Evolutionary conservation across 2,888 invertebrate genomes (phyloP).

Genomic region (Chrysomela aeneicollis): DNA sequence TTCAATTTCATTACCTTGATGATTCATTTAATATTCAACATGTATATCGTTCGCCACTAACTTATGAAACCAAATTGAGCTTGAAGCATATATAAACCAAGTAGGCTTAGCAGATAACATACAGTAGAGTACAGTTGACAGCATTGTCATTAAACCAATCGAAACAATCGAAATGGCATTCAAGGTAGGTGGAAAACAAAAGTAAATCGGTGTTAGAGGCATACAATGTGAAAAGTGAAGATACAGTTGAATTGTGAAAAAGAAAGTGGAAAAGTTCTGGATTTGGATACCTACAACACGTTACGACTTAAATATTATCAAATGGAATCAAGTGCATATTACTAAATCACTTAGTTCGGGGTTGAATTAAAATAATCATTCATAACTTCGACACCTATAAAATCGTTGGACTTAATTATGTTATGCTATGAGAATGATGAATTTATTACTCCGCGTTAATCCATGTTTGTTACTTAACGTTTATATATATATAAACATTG

Average conservation of each 20-base stretch:
- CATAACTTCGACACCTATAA: no score
- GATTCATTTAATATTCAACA: slow-evolving; percentile 44
- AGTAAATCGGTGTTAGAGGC: background rate
- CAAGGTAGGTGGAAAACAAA: slow-evolving; percentile 43
- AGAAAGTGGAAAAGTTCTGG: background rate
- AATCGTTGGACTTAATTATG: no score
- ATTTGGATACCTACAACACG: background rate
- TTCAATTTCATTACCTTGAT: slow-evolving; percentile 25
- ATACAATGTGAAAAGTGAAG: slow-evolving; percentile 6
- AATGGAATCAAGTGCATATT: no score
- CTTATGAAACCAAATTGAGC: slow-evolving; percentile 43
- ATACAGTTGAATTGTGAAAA: background rate
- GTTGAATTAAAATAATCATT: no score
- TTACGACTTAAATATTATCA: background rate
- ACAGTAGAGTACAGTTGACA: slow-evolving; percentile 25
- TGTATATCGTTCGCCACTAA: slow-evolving; percentile 24
- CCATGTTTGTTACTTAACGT: no score
- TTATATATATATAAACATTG: no score
- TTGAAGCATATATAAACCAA: slow-evolving; percentile 42
- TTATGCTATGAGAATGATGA: no score
- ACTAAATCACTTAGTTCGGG: no score
- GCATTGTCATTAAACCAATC: slow-evolving; percentile 3
- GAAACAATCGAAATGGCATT: slow-evolving; percentile 43
- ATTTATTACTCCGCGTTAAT: no score
- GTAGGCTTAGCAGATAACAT: slow-evolving; percentile 22